Conservation (phyloP, 1,140 invertebrate genomes). For the Drosophila pruinosa region DNA sequence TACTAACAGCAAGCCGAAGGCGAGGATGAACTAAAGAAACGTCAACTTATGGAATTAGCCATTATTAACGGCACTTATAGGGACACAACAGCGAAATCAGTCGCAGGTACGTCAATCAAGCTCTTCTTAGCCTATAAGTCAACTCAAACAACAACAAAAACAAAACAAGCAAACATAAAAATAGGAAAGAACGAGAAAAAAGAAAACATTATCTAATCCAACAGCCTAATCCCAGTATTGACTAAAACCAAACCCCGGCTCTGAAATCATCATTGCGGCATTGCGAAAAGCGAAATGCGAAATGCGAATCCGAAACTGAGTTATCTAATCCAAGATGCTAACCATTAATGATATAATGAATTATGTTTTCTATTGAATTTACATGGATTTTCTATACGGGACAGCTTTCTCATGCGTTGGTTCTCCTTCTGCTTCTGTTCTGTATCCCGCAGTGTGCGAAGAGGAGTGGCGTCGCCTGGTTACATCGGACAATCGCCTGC, state of each 20-base stretch:
- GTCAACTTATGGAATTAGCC: conserved; percentile 99
- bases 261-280: background rate
- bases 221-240: conserved; percentile 30
- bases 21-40: conserved; percentile 99
- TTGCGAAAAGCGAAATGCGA: background rate
- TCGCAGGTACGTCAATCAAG: conserved; percentile 83
- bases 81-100: conserved; percentile 94
- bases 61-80: conserved; percentile 99
- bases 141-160: conserved; percentile 14
- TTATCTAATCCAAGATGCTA: conserved; percentile 22
- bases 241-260: conserved; percentile 24
- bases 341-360: conserved; percentile 46
- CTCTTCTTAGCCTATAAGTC: background rate
- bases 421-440: conserved; percentile 74
- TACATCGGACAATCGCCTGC: conserved; percentile 88
- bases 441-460: conserved; percentile 86
- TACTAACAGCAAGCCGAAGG: conserved; percentile 96
- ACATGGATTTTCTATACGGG: conserved; percentile 60
- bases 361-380: conserved; percentile 61
- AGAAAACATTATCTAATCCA: conserved; percentile 24
- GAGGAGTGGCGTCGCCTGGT: conserved; percentile 91
- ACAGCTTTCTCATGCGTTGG: conserved; percentile 80
- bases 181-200: background rate
- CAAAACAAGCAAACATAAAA: background rate
- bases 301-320: conserved; percentile 6